phyloP scores from a whole-genome alignment of 2,797 vertebrate species.

The Amblyopsis hoosieri region DNA sequence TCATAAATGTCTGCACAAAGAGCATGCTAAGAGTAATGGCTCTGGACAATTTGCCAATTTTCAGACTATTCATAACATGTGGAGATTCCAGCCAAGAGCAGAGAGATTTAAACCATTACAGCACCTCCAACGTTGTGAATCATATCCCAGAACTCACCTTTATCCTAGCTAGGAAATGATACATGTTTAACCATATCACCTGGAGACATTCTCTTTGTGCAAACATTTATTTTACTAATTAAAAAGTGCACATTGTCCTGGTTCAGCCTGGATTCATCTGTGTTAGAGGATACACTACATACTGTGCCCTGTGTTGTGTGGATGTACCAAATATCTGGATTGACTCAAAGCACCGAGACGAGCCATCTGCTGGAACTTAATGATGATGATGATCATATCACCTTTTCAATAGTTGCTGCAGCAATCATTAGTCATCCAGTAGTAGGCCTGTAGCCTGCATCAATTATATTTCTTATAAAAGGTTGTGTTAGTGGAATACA shows the following conservation, averaged over 20 bases:
- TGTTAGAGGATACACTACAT: not conserved
- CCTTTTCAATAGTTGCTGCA: slow-evolving; percentile 21
- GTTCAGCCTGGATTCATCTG: not conserved
- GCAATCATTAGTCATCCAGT: slow-evolving; percentile 34
- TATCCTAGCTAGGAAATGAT: slow-evolving; percentile 1
- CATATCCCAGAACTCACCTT: not conserved
- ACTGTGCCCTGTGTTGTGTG: not conserved
- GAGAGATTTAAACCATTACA: not conserved
- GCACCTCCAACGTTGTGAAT: not conserved
- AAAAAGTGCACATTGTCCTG: not conserved
- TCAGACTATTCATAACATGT: slow-evolving; percentile 8
- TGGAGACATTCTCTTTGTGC: not conserved
- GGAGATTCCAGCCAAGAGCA: not conserved
- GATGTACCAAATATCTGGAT: not conserved
- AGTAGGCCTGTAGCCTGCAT: slow-evolving; percentile 4
- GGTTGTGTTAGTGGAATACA: slow-evolving; percentile 25
- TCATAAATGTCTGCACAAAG: slow-evolving; percentile 8
- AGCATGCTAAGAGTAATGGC: not conserved
- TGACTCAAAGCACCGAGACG: slow-evolving; percentile 7
- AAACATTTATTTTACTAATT: not conserved
- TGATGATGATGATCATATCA: slow-evolving; percentile 23
- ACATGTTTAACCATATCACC: not conserved
- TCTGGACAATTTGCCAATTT: slow-evolving; percentile 9
- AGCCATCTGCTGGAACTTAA: slow-evolving; percentile 32
- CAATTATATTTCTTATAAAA: slow-evolving; percentile 9